phyloP scores from a whole-genome alignment of 2,797 vertebrate species.

The Luscinia luscinia region DNA sequence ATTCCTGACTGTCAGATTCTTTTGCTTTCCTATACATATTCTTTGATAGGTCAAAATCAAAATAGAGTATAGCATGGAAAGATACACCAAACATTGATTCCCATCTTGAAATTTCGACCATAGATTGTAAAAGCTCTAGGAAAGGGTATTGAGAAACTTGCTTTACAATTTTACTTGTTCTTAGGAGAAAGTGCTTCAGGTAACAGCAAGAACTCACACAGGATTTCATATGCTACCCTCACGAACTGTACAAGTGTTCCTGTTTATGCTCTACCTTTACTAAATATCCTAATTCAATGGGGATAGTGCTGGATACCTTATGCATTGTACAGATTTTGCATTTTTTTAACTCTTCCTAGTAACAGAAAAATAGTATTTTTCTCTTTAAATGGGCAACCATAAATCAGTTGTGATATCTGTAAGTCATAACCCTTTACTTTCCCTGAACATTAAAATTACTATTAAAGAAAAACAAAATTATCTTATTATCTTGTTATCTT shows the following conservation, averaged over 20 bases:
- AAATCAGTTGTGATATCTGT: not conserved
- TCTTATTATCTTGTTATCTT: not conserved
- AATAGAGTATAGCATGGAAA: not conserved
- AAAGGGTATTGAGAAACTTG: not conserved
- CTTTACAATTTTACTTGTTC: not conserved
- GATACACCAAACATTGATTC: not conserved
- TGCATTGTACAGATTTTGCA: not conserved
- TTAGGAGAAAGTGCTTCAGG: not conserved
- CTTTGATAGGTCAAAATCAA: not conserved
- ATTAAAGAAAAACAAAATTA: not conserved
- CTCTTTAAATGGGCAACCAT: not conserved
- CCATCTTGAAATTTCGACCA: not conserved
- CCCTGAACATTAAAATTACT: not conserved
- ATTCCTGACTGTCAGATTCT: not conserved
- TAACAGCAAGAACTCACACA: not conserved
- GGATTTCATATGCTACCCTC: rapidly evolving
- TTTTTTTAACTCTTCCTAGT: not conserved
- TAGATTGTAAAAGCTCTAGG: not conserved
- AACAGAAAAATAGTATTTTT: not conserved
- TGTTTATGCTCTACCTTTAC: not conserved
- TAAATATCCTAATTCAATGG: not conserved
- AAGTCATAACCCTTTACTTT: not conserved
- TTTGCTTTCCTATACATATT: not conserved
- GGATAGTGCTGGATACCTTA: not conserved
- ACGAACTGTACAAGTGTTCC: not conserved